Percentiles rank a stretch among this genome's conserved stretches.
Conservation (phyloP, 2,888 invertebrate species). For the Spialia ferax region DNA sequence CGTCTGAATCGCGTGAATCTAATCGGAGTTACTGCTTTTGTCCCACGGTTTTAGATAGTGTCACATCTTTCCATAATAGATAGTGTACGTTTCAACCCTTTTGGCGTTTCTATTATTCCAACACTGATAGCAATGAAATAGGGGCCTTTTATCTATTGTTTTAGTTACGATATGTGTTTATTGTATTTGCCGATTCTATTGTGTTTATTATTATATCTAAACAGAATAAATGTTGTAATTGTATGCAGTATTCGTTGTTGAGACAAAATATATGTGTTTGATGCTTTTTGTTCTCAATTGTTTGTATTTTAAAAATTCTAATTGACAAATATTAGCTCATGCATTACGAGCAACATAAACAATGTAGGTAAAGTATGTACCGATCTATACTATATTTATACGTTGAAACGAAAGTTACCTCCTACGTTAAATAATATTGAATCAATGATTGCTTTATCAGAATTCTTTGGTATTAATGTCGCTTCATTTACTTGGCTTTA, state of each 20-base stretch:
- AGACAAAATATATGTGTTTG: too few relatives aligned
- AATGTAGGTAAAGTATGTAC: too few relatives aligned
- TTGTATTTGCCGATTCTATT: constrained; percentile 9
- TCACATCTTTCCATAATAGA: constrained; percentile 50
- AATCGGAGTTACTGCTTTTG: constrained; percentile 40
- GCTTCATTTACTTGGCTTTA: too few relatives aligned
- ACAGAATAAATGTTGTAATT: neutral
- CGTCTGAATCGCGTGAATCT: constrained; percentile 43
- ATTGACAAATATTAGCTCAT: too few relatives aligned
- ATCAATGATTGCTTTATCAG: too few relatives aligned
- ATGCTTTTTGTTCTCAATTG: too few relatives aligned
- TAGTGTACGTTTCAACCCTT: constrained; percentile 50
- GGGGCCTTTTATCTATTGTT: constrained; percentile 41
- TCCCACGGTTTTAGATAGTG: constrained; percentile 46
- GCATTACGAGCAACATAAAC: too few relatives aligned
- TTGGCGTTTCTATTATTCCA: constrained; percentile 50
- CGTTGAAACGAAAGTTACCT: too few relatives aligned
- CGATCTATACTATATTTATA: too few relatives aligned
- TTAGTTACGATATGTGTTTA: constrained; percentile 29
- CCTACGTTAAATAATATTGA: too few relatives aligned
- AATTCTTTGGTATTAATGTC: too few relatives aligned
- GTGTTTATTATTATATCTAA: neutral
- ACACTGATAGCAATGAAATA: constrained; percentile 32
- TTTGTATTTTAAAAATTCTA: too few relatives aligned
- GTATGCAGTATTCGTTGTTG: neutral